A percentile compares a stretch with the other conserved stretches of the same genome.
Conservation (phyloP, 1,140 invertebrate genomes). For the Babylonia areolata region DNA sequence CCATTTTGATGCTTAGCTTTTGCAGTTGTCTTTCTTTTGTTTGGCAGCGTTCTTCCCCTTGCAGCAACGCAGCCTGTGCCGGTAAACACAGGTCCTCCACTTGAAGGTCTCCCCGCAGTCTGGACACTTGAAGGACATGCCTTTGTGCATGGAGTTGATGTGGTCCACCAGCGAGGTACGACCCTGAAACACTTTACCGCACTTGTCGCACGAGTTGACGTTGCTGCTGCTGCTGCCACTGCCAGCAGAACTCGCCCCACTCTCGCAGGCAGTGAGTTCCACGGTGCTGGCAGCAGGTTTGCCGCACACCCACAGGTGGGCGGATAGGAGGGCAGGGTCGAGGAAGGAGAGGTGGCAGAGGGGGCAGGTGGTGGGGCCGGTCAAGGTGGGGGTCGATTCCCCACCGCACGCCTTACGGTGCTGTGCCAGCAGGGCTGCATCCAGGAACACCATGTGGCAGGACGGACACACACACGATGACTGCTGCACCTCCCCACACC, state of each 20-base stretch:
- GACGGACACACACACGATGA: background rate
- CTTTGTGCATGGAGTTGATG: constrained; percentile 37
- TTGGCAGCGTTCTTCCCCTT: background rate
- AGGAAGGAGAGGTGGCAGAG: constrained; percentile 20
- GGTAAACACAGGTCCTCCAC: constrained; percentile 35
- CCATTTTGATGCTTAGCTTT: background rate
- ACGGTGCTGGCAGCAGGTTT: background rate
- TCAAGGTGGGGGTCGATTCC: background rate
- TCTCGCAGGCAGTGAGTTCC: background rate
- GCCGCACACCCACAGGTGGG: constrained; percentile 31
- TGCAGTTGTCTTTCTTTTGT: background rate
- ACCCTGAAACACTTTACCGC: constrained; percentile 32
- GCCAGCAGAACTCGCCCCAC: background rate
- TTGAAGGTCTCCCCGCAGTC: constrained; percentile 37
- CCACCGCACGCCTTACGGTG: background rate
- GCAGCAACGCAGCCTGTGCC: constrained; percentile 29
- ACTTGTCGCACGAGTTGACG: constrained; percentile 29
- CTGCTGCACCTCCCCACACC: background rate
- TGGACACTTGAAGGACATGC: constrained; percentile 31
- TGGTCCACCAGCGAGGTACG: constrained; percentile 34
- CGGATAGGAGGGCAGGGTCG: constrained; percentile 7
- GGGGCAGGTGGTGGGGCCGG: background rate
- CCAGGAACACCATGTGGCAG: constrained; percentile 24
- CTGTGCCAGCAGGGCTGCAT: constrained; percentile 5
- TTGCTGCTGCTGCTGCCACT: background rate